A percentile compares a stretch with the other conserved stretches of the same genome.
Conservation (phyloP, 2,888 invertebrate species). For the Diadromus collaris region DNA sequence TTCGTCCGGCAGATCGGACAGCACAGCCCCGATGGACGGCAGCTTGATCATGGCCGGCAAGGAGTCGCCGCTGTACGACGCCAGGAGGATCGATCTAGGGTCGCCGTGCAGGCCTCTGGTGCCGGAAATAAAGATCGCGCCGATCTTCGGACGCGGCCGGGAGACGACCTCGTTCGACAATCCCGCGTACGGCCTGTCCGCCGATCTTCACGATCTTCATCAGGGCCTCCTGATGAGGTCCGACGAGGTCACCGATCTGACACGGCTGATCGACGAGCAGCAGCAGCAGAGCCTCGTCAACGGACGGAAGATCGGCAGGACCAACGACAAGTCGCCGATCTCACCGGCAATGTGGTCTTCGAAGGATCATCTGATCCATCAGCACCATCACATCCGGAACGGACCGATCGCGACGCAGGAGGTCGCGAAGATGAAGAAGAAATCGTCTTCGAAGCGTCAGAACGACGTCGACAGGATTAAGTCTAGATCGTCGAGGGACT, state of each 20-base stretch:
- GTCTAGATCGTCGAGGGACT: constrained; percentile 45
- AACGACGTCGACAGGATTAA: constrained; percentile 39
- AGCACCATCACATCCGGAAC: constrained; percentile 21
- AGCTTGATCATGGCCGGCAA: constrained; percentile 72
- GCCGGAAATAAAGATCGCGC: constrained; percentile 73
- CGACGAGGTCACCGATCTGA: constrained; percentile 76
- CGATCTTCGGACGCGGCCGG: constrained; percentile 67
- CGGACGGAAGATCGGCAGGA: constrained; percentile 37
- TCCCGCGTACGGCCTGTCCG: constrained; percentile 75
- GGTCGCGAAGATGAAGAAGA: constrained; percentile 41
- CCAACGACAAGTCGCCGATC: constrained; percentile 31
- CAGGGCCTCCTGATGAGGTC: constrained; percentile 74
- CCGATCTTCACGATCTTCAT: constrained; percentile 74
- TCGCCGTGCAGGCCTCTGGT: constrained; percentile 74
- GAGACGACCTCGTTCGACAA: constrained; percentile 77
- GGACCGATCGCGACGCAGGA: neutral
- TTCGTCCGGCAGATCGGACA: constrained; percentile 78
- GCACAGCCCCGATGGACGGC: constrained; percentile 75
- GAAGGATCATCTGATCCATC: constrained; percentile 45
- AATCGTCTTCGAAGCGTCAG: constrained; percentile 32
- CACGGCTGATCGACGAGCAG: constrained; percentile 75
- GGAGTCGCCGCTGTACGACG: constrained; percentile 74
- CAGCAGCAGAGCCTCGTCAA: constrained; percentile 53
- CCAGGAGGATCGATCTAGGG: constrained; percentile 75
- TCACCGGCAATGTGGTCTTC: constrained; percentile 18